Evolutionary conservation across 2,797 vertebrate species (phyloP).

Genomic region (Rhabdophis nuchalis): DNA sequence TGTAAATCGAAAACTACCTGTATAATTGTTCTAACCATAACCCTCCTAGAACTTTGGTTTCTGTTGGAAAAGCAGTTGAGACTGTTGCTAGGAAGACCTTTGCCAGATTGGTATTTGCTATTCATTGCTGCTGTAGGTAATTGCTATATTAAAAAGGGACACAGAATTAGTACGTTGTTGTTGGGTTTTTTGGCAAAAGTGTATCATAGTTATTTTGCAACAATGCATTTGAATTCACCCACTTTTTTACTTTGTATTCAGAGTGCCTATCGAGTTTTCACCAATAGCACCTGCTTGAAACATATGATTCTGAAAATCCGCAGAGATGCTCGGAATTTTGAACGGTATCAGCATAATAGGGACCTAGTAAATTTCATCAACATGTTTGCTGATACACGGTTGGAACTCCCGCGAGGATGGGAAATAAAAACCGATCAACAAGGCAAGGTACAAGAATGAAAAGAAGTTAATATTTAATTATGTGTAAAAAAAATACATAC

Average conservation of each 20-base stretch:
- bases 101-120: background rate
- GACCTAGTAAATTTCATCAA: constrained; percentile 97
- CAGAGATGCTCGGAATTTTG: constrained; percentile 93
- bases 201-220: background rate
- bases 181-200: background rate
- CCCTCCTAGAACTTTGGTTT: background rate
- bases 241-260: constrained; percentile 49
- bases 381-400: constrained; percentile 88
- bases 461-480: background rate
- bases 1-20: no score
- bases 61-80: background rate
- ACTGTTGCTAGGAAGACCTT: background rate
- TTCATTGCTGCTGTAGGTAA: background rate
- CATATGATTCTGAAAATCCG: constrained; percentile 98
- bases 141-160: background rate
- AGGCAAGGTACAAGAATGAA: constrained; percentile 82
- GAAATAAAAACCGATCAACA: constrained; percentile 96
- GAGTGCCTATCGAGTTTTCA: constrained; percentile 95
- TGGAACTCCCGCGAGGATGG: constrained; percentile 95
- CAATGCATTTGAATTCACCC: background rate
- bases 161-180: background rate
- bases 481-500: background rate
- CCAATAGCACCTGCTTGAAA: constrained; percentile 94
- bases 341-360: constrained; percentile 96
- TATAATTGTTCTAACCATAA: no score